Evolutionary conservation across 2,797 vertebrate species (phyloP).

Genomic region (Pangasius djambal): DNA sequence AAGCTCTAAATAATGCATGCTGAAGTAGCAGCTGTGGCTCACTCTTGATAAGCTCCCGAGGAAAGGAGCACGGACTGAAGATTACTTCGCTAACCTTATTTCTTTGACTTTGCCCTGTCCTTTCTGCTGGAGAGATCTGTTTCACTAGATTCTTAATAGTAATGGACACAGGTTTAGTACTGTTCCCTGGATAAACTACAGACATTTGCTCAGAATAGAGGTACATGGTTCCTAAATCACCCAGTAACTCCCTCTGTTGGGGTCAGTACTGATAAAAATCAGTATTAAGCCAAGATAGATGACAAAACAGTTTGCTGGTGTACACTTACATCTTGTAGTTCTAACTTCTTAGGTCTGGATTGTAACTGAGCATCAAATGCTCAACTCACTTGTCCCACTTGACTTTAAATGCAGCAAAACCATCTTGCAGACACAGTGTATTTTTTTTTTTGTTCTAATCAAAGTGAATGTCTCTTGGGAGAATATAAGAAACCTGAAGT

Average conservation of each 20-base stretch:
- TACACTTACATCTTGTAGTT: not conserved
- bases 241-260: not conserved
- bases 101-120: not conserved
- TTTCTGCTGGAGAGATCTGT: not conserved
- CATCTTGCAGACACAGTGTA: not conserved
- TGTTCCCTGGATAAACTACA: not conserved
- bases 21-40: conserved; percentile 16
- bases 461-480: conserved; percentile 2
- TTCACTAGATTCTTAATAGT: conserved; percentile 11
- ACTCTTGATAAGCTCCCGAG: not conserved
- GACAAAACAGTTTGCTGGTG: not conserved
- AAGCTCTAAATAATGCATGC: conserved; percentile 37
- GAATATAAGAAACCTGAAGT: conserved; percentile 6
- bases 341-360: not conserved
- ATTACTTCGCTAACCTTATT: conserved; percentile 16
- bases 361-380: not conserved
- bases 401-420: not conserved
- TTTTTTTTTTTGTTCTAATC: not conserved
- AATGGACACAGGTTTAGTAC: not conserved
- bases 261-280: not conserved
- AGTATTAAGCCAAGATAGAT: not conserved
- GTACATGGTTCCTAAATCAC: not conserved
- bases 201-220: not conserved
- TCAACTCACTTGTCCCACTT: not conserved
- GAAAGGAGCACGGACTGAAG: conserved; percentile 2